Percentiles rank a stretch among this genome's conserved stretches.
phyloP scores from a whole-genome alignment of 2,797 vertebrate species.

The Euphonia xanthogaster region DNA sequence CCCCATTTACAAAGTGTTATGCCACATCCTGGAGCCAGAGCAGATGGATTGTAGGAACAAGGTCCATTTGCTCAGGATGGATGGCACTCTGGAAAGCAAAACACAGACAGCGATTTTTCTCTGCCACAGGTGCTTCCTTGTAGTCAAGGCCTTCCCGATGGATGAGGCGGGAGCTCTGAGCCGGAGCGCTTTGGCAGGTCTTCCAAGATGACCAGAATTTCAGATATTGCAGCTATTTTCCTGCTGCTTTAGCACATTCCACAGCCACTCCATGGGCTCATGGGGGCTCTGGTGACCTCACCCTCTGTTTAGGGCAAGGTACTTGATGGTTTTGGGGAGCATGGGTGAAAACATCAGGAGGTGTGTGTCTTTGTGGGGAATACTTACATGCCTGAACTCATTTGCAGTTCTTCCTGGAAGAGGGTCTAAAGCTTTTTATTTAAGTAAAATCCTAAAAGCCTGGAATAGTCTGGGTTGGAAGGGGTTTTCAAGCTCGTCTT shows the following conservation, averaged over 20 bases:
- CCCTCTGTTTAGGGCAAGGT: neutral
- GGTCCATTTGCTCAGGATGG: neutral
- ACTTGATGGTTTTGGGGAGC: neutral
- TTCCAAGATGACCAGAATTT: neutral
- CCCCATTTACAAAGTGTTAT: neutral
- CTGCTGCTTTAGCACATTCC: neutral
- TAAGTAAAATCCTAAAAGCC: neutral
- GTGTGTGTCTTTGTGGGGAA: accelerated
- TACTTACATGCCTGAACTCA: neutral
- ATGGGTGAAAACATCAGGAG: neutral
- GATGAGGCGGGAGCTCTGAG: neutral
- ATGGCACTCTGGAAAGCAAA: neutral
- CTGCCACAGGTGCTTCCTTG: neutral
- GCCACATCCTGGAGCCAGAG: neutral
- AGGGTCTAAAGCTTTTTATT: neutral
- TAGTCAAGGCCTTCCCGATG: neutral
- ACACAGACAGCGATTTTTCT: neutral
- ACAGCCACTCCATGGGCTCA: accelerated
- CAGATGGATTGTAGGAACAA: neutral
- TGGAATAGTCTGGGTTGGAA: neutral
- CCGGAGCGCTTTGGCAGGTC: neutral
- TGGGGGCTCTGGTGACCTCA: neutral
- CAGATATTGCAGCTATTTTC: neutral
- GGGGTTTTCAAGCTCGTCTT: neutral
- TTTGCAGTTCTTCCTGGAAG: neutral